Conservation (phyloP, 2,797 vertebrate genomes). For the Parambassis ranga region DNA sequence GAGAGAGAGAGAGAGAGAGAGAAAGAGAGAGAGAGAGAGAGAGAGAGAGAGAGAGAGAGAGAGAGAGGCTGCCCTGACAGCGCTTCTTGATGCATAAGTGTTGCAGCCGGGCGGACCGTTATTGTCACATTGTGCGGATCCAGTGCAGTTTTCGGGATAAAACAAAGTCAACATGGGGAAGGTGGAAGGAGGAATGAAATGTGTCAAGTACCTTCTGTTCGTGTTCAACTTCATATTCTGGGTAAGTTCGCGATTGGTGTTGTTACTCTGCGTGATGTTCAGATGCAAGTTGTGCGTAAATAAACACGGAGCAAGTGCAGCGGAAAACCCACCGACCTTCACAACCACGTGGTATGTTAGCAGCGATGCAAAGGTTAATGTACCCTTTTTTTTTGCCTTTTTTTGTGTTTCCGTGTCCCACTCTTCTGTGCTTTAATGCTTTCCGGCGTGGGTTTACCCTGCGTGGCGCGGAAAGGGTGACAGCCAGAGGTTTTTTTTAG, state of each 20-base stretch:
- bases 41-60: slow-evolving; percentile 29
- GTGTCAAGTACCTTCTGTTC: slow-evolving; percentile 92
- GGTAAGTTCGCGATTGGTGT: slow-evolving; percentile 81
- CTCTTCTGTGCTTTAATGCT: neutral
- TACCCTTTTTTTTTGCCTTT: too few relatives aligned
- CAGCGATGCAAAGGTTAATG: neutral
- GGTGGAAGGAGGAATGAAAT: slow-evolving; percentile 89
- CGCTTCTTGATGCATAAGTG: slow-evolving; percentile 43
- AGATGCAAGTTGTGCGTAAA: slow-evolving; percentile 22
- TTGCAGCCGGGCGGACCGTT: slow-evolving; percentile 37
- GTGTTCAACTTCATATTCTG: slow-evolving; percentile 96
- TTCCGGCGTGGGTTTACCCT: neutral
- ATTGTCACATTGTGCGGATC: slow-evolving; percentile 40
- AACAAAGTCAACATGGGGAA: slow-evolving; percentile 81
- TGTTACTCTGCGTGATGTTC: neutral
- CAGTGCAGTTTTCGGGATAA: slow-evolving; percentile 1
- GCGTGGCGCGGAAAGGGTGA: slow-evolving; percentile 59
- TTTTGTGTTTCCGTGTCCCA: neutral
- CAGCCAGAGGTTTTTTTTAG: slow-evolving; percentile 37
- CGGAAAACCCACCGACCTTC: neutral
- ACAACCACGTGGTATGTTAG: slow-evolving; percentile 18
- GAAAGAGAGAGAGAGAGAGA: slow-evolving; percentile 28
- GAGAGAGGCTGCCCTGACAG: slow-evolving; percentile 5
- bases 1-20: slow-evolving; percentile 14
- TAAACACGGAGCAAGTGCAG: slow-evolving; percentile 59